These are phyloP conservation scores for Cetoscarus ocellatus DNA, from an alignment of 2,797 vertebrate genomes.

Conservation along the genomic window DNA sequence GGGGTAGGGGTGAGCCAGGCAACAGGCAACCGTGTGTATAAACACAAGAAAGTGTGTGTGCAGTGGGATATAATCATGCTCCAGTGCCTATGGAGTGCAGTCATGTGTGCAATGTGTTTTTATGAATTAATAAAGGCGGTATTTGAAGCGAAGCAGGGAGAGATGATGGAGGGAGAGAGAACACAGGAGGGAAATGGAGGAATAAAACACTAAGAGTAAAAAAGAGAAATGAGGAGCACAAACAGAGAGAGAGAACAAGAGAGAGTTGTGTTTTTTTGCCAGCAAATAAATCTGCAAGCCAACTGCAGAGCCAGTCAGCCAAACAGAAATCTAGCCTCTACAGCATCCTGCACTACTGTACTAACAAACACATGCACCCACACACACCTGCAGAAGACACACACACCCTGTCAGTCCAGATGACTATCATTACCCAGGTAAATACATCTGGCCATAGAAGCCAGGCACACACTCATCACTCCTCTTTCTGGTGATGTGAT, in stretches of 20 bases:
- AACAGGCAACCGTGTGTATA: constrained; percentile 50
- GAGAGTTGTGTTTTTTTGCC: constrained; percentile 43
- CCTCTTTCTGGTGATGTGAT: constrained; percentile 72
- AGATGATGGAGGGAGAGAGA: constrained; percentile 33
- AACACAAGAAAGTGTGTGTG: constrained; percentile 34
- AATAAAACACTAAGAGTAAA: background rate
- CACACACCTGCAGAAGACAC: constrained; percentile 11
- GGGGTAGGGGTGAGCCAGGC: constrained; percentile 25
- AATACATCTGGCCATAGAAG: constrained; percentile 82
- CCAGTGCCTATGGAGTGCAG: constrained; percentile 87
- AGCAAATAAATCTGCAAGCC: constrained; percentile 56
- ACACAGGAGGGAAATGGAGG: constrained; percentile 59
- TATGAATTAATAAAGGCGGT: constrained; percentile 93
- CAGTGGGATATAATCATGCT: constrained; percentile 67
- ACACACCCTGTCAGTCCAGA: constrained; percentile 64
- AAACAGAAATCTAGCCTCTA: constrained; percentile 69
- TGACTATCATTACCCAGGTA: constrained; percentile 84
- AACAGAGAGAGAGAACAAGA: constrained; percentile 32
- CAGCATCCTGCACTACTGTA: constrained; percentile 61
- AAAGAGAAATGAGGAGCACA: background rate
- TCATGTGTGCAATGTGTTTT: constrained; percentile 88
- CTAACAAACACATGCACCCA: constrained; percentile 27
- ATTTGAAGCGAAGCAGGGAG: constrained; percentile 81
- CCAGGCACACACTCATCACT: constrained; percentile 64
- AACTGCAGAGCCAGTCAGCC: constrained; percentile 52